These are phyloP conservation scores for Chanos chanos DNA, from an alignment of 2,797 vertebrate species.

Conservation along the genomic window DNA sequence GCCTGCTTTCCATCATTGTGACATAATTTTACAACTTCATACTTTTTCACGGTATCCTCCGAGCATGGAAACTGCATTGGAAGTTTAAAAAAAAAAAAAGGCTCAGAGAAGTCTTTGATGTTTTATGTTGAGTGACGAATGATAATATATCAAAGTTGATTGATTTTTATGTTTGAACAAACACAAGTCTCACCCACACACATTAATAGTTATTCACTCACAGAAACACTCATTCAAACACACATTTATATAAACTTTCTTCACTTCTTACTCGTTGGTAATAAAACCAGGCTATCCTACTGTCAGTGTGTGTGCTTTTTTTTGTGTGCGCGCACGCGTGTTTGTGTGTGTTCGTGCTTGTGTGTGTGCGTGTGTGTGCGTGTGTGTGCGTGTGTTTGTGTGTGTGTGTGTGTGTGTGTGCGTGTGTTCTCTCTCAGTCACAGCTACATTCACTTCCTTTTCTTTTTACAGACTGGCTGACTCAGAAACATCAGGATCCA, in stretches of 20 bases:
- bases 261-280: too few relatives aligned
- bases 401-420: background rate
- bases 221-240: too few relatives aligned
- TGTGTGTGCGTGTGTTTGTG: background rate
- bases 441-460: constrained; percentile 21
- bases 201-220: too few relatives aligned
- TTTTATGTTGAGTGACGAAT: too few relatives aligned
- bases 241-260: too few relatives aligned
- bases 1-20: constrained; percentile 40
- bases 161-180: too few relatives aligned
- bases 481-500: constrained; percentile 67
- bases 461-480: constrained; percentile 65
- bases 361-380: too few relatives aligned
- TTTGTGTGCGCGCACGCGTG: too few relatives aligned
- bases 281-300: too few relatives aligned
- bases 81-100: constrained; percentile 7
- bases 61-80: constrained; percentile 26
- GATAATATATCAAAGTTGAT: too few relatives aligned
- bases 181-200: too few relatives aligned
- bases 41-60: constrained; percentile 42
- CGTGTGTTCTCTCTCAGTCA: constrained; percentile 15
- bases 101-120: constrained; percentile 7
- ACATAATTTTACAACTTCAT: constrained; percentile 40
- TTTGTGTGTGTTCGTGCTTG: background rate
- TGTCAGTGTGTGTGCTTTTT: too few relatives aligned